Base-by-base conservation (phyloP, 2,888 invertebrate species). In the Hydraecia micacea region DNA sequence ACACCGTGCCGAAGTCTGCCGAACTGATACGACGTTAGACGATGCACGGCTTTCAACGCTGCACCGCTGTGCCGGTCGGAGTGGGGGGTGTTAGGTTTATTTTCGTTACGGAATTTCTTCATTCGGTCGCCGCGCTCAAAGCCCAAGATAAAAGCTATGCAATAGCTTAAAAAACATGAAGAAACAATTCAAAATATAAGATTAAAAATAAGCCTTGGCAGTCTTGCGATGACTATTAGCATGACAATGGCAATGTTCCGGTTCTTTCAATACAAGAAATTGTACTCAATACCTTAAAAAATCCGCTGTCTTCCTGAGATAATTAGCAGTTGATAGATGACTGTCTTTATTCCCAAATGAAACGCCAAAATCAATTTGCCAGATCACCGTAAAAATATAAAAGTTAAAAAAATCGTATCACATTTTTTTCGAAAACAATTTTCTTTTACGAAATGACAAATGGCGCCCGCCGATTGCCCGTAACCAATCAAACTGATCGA, bases 401-500 rank as follows among this genome's bases (percentile, higher is more conserved):
- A 83, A 81, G 73, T 80, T 76, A 25, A 76, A 86, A 88, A 87
- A 76, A 71, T 72, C 71, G 65, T 71, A 80, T 72, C 74, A 68
- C 66, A 66, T 76, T 80, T 80, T 79, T 81, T 81, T 60, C 66
- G 81, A 80, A 86, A 86, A 83, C 78, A 85, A 84, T 86, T 86
- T 88, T 91, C 87, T 88, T 91, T 92, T 91, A 87, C 87, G 88
- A 90, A 91, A 93, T 95, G 96, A 96, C 94, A 95, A 95, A 96
- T 95, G 91, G 92, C 91, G 87, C 79, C 83, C 92, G 87, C 90
- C 92, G 93, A 94, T 94, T 93, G 93, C 91, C 93, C 93, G 94
- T 93, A 93, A 92, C 96, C 93, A 95, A 96, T 96, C 92, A 91
- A 91, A 93, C 91, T 95, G 96, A 96, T 94, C 93, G 95, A 93